phyloP scores from a whole-genome alignment of 2,797 vertebrate species.

The Pelobates cultripes region DNA sequence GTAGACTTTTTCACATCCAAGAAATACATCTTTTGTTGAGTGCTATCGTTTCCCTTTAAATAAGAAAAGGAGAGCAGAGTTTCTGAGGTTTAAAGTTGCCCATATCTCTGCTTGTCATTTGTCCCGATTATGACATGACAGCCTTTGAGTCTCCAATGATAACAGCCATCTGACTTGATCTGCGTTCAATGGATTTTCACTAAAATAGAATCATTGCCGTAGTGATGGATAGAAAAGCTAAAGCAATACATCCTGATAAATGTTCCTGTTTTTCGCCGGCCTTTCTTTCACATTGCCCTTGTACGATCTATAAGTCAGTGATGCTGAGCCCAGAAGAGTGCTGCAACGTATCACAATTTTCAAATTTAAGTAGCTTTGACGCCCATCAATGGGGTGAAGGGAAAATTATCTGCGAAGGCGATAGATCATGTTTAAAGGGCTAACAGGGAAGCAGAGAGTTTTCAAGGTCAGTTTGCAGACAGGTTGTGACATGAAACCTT shows the following conservation, averaged over 20 bases:
- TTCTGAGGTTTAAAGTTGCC: conserved; percentile 56
- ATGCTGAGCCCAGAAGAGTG: conserved; percentile 69
- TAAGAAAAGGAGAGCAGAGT: conserved; percentile 29
- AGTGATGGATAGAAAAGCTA: conserved; percentile 85
- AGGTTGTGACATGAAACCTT: conserved; percentile 65
- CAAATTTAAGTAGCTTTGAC: conserved; percentile 78
- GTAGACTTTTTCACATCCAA: too few relatives aligned
- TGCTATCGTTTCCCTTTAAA: too few relatives aligned
- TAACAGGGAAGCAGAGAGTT: conserved; percentile 69
- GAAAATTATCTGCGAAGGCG: conserved; percentile 75
- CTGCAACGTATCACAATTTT: conserved; percentile 71
- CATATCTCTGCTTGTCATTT: conserved; percentile 73
- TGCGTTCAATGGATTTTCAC: conserved; percentile 83
- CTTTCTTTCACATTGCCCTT: conserved; percentile 79
- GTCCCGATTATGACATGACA: conserved; percentile 81
- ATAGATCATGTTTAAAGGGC: conserved; percentile 79
- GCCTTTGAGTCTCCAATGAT: conserved; percentile 80
- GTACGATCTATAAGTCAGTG: conserved; percentile 75
- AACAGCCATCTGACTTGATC: conserved; percentile 86
- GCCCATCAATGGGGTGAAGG: conserved; percentile 77
- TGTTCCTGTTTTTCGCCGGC: conserved; percentile 66
- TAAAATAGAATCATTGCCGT: conserved; percentile 83
- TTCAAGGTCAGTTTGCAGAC: conserved; percentile 76
- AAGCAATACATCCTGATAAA: conserved; percentile 87
- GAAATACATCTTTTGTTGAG: too few relatives aligned